These are phyloP conservation scores for Eremobia ochroleuca DNA, from an alignment of 2,888 invertebrate genomes.

Conservation along the genomic window DNA sequence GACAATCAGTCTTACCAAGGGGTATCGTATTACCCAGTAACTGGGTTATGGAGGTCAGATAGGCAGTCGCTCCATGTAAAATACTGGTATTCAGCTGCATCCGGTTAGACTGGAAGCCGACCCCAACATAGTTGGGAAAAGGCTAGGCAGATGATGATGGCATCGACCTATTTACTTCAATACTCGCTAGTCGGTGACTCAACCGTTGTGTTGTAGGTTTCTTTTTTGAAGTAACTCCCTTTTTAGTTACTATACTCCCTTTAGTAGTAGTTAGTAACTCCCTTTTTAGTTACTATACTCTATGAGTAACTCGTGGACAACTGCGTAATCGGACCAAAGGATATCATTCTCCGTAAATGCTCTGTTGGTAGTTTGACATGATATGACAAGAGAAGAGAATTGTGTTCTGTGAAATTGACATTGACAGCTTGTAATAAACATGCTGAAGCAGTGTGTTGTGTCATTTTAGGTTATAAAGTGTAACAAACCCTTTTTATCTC, in stretches of 20 bases:
- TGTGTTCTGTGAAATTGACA: not conserved
- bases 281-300: too few relatives aligned
- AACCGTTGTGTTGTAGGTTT: not conserved
- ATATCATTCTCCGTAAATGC: not conserved
- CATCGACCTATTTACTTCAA: not conserved
- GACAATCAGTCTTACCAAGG: too few relatives aligned
- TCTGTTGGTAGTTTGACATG: not conserved
- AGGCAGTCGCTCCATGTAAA: too few relatives aligned
- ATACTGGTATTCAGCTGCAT: too few relatives aligned
- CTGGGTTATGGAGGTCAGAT: too few relatives aligned
- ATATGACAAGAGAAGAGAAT: not conserved
- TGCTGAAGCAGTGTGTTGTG: constrained; percentile 57
- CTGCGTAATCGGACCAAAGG: not conserved
- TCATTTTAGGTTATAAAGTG: constrained; percentile 73
- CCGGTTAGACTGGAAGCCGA: too few relatives aligned
- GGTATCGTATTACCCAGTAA: too few relatives aligned
- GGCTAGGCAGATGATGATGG: too few relatives aligned
- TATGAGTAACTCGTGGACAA: not conserved
- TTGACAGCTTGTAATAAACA: constrained; percentile 44
- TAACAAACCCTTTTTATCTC: constrained; percentile 20
- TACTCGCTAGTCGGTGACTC: not conserved
- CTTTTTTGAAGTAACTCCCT: not conserved
- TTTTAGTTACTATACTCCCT: too few relatives aligned
- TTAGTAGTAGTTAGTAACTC: too few relatives aligned
- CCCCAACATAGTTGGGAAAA: too few relatives aligned